Base-by-base conservation (phyloP, 2,888 invertebrate species). In the Oscheius sp. region DNA sequence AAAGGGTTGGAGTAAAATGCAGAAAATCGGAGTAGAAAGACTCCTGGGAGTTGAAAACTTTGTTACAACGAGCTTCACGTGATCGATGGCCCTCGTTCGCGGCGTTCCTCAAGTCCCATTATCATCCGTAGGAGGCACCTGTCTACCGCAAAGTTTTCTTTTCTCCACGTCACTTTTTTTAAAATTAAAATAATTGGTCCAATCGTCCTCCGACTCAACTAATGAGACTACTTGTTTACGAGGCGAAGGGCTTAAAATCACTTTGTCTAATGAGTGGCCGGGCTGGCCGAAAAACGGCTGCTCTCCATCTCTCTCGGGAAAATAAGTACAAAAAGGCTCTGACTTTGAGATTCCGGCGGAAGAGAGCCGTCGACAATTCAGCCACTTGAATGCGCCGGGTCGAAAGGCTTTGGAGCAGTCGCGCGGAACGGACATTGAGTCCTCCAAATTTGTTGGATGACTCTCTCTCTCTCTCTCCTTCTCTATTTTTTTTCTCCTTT, bases 71-170 rank as follows among this genome's bases (percentile, higher is more conserved):
- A 57, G 57, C 34, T 23, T 37, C 37, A 20, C 45, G n/a, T 61
- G 45, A 61, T 61, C 61, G 45, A 61, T 61, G 61, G n/a, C 45
- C 27, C 61, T 45, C 61, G 61, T 61, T 61, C 61, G 45, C 25
- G 31, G 58, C 37, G 39, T 58, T 58, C 58, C 58, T 39, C 42
- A 4, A 23, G 33, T 15, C n/a, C 34, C 55, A 34, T 55, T 33
- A 55, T 31, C 48, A 23, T 48, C 25, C 48, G 23, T 31, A 23
- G 23, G 17, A 3, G 55, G 3, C 55, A 55, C 31, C 34, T 55
- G 55, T 55, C 31, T 12, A 55, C 34, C 55, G 17, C 55, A 55
- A 12, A 34, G 55, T 55, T 55, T 55, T 34, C 34, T 55, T 55
- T 55, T 48, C 25, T 48, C 25, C n/a, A n/a, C n/a, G n/a, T n/a